A percentile compares a stretch with the other conserved stretches of the same genome.
phyloP scores from a whole-genome alignment of 1,140 invertebrate species.

The Asbolus verrucosus region DNA sequence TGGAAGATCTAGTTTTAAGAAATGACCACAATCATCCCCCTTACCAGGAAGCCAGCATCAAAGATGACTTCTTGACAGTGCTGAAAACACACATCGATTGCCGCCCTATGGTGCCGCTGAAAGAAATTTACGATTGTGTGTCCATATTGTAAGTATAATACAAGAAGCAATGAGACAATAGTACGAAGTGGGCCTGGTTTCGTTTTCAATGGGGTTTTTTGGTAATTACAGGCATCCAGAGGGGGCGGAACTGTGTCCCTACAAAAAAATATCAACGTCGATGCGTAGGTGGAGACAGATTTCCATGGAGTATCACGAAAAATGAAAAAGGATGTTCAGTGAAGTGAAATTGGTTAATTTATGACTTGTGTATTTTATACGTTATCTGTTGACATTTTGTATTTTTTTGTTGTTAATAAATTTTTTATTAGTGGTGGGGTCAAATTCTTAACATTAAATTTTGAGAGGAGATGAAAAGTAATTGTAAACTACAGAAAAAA shows the following conservation, averaged over 20 bases:
- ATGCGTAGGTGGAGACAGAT: conserved; percentile 50
- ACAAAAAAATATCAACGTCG: conserved; percentile 39
- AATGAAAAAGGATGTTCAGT: too few relatives aligned
- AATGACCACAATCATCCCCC: conserved; percentile 57
- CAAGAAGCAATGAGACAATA: too few relatives aligned
- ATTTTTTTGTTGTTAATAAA: too few relatives aligned
- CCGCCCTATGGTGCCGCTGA: conserved; percentile 10
- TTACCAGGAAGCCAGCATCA: not conserved
- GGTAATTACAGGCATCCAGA: conserved; percentile 47
- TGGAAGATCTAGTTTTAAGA: conserved; percentile 49
- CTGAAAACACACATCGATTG: conserved; percentile 38
- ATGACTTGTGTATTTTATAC: too few relatives aligned
- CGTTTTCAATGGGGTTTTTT: not conserved
- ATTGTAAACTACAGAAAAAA: too few relatives aligned
- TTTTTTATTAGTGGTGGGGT: too few relatives aligned
- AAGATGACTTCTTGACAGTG: conserved; percentile 39
- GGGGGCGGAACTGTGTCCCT: conserved; percentile 41
- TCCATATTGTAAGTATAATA: conserved; percentile 51
- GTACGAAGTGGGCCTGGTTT: too few relatives aligned
- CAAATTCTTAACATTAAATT: too few relatives aligned
- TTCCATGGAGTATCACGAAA: not conserved
- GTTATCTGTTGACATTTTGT: too few relatives aligned
- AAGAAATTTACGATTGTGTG: conserved; percentile 40
- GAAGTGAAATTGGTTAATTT: too few relatives aligned
- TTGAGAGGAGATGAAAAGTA: too few relatives aligned